phyloP scores from a whole-genome alignment of 2,113 vertebrate genomes.

The Ictalurus furcatus region DNA sequence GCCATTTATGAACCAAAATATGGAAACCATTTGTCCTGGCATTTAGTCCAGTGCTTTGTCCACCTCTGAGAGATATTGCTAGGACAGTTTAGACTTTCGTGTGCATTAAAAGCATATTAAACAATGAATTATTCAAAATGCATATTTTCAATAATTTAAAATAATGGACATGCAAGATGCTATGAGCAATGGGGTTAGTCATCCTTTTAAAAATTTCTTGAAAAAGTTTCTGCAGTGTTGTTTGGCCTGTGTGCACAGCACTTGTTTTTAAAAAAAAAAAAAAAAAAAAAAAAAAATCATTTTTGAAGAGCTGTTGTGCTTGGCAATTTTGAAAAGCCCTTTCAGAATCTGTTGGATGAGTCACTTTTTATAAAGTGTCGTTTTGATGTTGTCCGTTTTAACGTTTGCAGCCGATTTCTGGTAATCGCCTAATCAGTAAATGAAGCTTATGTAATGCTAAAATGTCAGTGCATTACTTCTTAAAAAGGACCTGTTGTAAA shows the following conservation, averaged over 20 bases:
- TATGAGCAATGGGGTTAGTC: background rate
- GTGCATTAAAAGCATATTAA: background rate
- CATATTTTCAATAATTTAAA: background rate
- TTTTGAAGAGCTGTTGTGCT: background rate
- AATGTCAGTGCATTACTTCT: background rate
- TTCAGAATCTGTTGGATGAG: conserved; percentile 14
- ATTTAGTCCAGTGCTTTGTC: background rate
- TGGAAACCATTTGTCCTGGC: background rate
- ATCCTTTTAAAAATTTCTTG: background rate
- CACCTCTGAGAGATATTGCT: background rate
- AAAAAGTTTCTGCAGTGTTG: background rate
- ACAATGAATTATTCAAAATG: background rate
- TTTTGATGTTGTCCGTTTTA: conserved; percentile 19
- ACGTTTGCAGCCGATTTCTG: conserved; percentile 3
- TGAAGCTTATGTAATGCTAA: background rate
- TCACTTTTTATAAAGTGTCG: background rate
- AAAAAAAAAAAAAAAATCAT: background rate
- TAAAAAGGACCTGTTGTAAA: background rate
- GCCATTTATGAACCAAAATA: background rate
- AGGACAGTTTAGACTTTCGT: background rate
- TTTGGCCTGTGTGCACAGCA: too few relatives aligned
- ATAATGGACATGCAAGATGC: too few relatives aligned
- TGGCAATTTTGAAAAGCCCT: conserved; percentile 6
- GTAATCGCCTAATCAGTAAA: conserved; percentile 14
- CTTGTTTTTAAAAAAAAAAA: background rate